Conservation (phyloP, 2,888 invertebrate species). For the Fragum fragum region DNA sequence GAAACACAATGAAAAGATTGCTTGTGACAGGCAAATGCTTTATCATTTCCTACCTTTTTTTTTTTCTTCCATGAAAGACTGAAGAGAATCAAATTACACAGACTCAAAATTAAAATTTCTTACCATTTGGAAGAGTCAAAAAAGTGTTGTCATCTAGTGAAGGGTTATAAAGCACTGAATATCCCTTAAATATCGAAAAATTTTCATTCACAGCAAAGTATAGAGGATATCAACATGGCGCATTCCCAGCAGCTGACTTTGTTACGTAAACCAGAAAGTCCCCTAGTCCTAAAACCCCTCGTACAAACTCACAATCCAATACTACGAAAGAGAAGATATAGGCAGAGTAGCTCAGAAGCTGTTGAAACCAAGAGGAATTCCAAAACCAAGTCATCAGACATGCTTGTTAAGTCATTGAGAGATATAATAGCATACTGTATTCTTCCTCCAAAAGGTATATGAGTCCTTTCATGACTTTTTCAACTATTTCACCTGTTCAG, state of each 20-base stretch:
- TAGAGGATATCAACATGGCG: conserved; percentile 78
- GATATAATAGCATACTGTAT: conserved; percentile 75
- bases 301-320: conserved; percentile 81
- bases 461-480: too few relatives aligned
- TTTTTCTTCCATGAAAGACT: too few relatives aligned
- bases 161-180: too few relatives aligned
- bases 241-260: conserved; percentile 81
- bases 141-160: too few relatives aligned
- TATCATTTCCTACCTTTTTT: too few relatives aligned
- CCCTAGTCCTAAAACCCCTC: conserved; percentile 80
- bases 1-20: too few relatives aligned
- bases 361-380: conserved; percentile 13
- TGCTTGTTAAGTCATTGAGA: conserved; percentile 58
- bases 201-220: conserved; percentile 69
- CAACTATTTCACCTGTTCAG: too few relatives aligned
- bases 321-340: conserved; percentile 77
- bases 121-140: too few relatives aligned
- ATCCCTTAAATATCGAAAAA: too few relatives aligned
- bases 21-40: too few relatives aligned
- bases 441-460: conserved; percentile 73
- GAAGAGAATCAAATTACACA: too few relatives aligned
- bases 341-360: conserved; percentile 51
- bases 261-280: conserved; percentile 77
- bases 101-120: too few relatives aligned
- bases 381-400: conserved; percentile 45